Conservation (phyloP, 2,113 vertebrate species). For the Eubucco bourcierii region DNA sequence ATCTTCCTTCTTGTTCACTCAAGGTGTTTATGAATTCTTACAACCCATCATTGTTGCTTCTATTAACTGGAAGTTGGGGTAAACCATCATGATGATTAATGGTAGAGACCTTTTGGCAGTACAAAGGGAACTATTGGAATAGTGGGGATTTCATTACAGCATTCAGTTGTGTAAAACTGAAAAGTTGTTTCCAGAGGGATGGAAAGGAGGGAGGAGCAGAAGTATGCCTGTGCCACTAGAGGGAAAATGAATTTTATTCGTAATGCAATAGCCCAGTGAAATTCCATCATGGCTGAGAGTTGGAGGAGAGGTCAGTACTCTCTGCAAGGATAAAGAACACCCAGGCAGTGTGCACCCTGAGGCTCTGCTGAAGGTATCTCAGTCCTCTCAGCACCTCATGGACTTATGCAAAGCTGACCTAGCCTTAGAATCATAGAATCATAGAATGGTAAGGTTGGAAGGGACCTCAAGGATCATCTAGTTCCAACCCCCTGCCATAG, state of each 20-base stretch:
- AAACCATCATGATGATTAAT: background rate
- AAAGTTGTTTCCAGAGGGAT: background rate
- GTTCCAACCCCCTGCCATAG: no score
- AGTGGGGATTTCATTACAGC: accelerated
- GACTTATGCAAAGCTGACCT: accelerated
- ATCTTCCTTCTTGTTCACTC: background rate
- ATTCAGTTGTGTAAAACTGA: background rate
- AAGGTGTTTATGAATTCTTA: background rate
- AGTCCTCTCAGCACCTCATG: background rate
- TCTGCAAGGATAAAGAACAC: background rate
- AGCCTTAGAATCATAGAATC: no score
- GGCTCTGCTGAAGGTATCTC: background rate
- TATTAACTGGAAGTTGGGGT: background rate
- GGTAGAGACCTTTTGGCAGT: background rate
- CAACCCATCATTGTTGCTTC: background rate
- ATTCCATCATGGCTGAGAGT: background rate
- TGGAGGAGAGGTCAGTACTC: background rate
- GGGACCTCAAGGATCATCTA: no score
- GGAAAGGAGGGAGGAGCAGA: background rate
- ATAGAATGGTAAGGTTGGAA: no score
- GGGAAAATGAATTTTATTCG: background rate
- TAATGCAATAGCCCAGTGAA: background rate
- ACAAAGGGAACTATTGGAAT: background rate
- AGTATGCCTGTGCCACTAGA: background rate
- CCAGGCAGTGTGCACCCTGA: background rate